Conservation (phyloP, 1,140 invertebrate species). For the Macrostomum lignano region DNA sequence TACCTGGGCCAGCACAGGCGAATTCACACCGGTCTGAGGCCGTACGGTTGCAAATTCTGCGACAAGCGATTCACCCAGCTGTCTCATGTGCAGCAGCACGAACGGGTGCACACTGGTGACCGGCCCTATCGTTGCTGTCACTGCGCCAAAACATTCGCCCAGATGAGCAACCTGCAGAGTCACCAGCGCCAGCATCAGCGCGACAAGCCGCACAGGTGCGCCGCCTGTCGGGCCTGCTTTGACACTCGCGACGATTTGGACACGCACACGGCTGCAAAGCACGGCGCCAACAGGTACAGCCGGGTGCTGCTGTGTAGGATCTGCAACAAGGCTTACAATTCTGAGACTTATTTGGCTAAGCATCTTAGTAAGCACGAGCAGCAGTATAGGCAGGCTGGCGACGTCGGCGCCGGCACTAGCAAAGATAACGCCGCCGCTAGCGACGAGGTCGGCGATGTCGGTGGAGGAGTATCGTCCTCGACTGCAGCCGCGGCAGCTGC, state of each 20-base stretch:
- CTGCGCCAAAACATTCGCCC: conserved; percentile 92
- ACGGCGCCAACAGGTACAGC: no score
- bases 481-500: no score
- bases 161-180: conserved; percentile 23
- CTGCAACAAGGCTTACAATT: conserved; percentile 94
- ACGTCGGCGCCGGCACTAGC: no score
- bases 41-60: conserved; percentile 64
- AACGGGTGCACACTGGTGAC: conserved; percentile 70
- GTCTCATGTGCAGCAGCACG: conserved; percentile 91
- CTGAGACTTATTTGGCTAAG: conserved; percentile 92
- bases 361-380: conserved; percentile 98
- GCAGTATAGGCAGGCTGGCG: no score
- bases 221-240: conserved; percentile 92
- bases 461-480: no score
- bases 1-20: conserved; percentile 93
- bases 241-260: no score
- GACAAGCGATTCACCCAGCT: conserved; percentile 94
- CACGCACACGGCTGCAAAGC: no score
- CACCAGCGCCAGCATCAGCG: no score
- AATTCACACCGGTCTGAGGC: conserved; percentile 89
- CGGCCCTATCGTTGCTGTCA: conserved; percentile 89
- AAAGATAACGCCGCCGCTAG: no score
- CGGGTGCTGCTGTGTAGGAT: conserved; percentile 97
- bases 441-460: no score
- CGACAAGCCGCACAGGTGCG: conserved; percentile 36